Evolutionary conservation across 2,888 invertebrate genomes (phyloP).

Genomic region (Drosophila greeni): DNA sequence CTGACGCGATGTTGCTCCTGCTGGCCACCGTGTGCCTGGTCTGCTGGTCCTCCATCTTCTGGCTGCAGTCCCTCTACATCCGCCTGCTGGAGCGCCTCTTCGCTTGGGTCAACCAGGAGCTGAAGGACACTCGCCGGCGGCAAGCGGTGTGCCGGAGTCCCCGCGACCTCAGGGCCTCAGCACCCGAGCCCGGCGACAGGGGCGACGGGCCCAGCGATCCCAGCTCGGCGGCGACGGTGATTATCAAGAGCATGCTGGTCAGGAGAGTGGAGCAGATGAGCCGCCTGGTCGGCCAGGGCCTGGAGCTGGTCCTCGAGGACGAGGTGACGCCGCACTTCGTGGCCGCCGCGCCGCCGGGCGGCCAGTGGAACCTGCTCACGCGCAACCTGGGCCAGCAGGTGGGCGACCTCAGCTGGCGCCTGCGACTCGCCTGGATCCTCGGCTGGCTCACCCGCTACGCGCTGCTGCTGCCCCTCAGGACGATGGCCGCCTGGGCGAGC

Average conservation of each 20-base stretch:
- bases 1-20: slow-evolving; percentile 19
- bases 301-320: slow-evolving; percentile 53
- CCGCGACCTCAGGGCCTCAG: too few relatives aligned
- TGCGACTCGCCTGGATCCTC: slow-evolving; percentile 43
- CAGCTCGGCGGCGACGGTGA: too few relatives aligned
- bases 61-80: slow-evolving; percentile 32
- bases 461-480: slow-evolving; percentile 48
- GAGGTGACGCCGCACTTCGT: slow-evolving; percentile 53
- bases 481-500: slow-evolving; percentile 19
- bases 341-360: slow-evolving; percentile 31
- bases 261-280: slow-evolving; percentile 45
- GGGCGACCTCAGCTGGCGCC: slow-evolving; percentile 32
- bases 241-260: slow-evolving; percentile 28
- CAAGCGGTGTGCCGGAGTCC: too few relatives aligned
- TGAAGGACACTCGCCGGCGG: slow-evolving; percentile 7
- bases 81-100: slow-evolving; percentile 43
- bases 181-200: too few relatives aligned
- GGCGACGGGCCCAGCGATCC: background rate
- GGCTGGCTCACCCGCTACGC: slow-evolving; percentile 46
- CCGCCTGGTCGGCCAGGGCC: slow-evolving; percentile 38
- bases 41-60: background rate
- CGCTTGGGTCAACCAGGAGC: slow-evolving; percentile 29
- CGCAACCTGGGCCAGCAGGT: slow-evolving; percentile 41
- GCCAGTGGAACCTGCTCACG: slow-evolving; percentile 55
- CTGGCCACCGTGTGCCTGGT: slow-evolving; percentile 14